Base-by-base conservation (phyloP, 2,113 vertebrate genomes). In the Abramis brama region DNA sequence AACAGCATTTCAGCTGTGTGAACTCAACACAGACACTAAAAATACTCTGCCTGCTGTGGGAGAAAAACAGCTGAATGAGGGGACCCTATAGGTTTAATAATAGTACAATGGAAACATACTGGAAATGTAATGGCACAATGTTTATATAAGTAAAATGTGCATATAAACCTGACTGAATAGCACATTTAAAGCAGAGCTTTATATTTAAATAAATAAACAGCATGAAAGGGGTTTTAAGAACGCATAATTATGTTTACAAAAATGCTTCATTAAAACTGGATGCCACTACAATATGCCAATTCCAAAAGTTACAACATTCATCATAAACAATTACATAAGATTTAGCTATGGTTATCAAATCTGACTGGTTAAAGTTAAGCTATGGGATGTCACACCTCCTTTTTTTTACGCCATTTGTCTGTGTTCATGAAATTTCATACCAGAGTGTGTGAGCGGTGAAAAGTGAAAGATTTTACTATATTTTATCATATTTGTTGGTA, bases 1-100 rank as follows among this genome's bases (percentile, higher is more conserved):
- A 82, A 70, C 43, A 68, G 21, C 80, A 55, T 82, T 70, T 82
- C 80, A 82, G 62, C 80, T 82, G 79, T 68, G 62, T 64, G 60
- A 50, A 82, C 60, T 82, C 62, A 66, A 81, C 78, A 25, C 79
- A 64, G 80, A 82, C 62, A 52, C 80, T 82, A 82, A 82, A 82
- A 68, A 82, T 82, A 82, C 43, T n/a, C 45, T 21, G 25, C 15
- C 10, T 77, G 62, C 80, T 50, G 45, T 68, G 62, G 45, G 60
- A 66, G 80, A 82, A 82, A 82, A 82, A 50, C 60, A 70, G 80
- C 45, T 68, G 43, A 82, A 81, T 81, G 79, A 66, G 25, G n/a
- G 79, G 79, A 81, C 79, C 79, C 60, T 81, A 47, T 30, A 8
- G 79, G 59, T 64, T 81, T 64, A 81, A 81, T 66, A 66, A 66